Evolutionary conservation across 2,888 invertebrate genomes (phyloP).

Genomic region (Geophilus truncorum): DNA sequence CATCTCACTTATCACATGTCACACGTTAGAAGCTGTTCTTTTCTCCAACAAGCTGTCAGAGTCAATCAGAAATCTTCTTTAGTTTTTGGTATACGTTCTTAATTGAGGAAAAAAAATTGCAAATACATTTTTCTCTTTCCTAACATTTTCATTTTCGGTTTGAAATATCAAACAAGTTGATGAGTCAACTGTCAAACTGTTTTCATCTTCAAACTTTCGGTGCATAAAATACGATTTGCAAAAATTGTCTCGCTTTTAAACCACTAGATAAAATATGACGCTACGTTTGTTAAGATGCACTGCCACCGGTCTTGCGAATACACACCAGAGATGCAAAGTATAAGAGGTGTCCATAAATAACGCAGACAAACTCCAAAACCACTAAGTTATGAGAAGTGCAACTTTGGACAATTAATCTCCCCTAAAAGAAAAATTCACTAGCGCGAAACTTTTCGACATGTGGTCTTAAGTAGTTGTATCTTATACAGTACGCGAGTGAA

Average conservation of each 20-base stretch:
- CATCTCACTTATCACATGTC: conserved; percentile 19
- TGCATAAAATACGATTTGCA: neutral
- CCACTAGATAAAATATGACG: neutral
- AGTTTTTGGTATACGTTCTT: neutral
- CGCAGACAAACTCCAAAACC: conserved; percentile 3
- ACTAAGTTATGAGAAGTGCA: conserved; percentile 5
- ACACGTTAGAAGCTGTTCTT: neutral
- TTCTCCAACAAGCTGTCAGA: neutral
- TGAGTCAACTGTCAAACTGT: neutral
- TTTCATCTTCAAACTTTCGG: neutral
- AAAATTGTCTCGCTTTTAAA: conserved; percentile 15
- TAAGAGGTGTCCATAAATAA: conserved; percentile 22
- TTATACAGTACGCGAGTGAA: no score
- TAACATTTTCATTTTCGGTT: neutral
- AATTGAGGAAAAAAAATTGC: neutral
- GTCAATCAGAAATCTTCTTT: conserved; percentile 18
- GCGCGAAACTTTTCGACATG: neutral
- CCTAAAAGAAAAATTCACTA: neutral
- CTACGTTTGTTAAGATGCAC: neutral
- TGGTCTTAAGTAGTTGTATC: no score
- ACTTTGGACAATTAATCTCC: neutral
- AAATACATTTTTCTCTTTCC: neutral
- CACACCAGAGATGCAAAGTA: neutral
- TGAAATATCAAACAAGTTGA: neutral
- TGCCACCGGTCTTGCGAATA: neutral